phyloP scores from a whole-genome alignment of 2,888 invertebrate species.

The Timema cristinae region DNA sequence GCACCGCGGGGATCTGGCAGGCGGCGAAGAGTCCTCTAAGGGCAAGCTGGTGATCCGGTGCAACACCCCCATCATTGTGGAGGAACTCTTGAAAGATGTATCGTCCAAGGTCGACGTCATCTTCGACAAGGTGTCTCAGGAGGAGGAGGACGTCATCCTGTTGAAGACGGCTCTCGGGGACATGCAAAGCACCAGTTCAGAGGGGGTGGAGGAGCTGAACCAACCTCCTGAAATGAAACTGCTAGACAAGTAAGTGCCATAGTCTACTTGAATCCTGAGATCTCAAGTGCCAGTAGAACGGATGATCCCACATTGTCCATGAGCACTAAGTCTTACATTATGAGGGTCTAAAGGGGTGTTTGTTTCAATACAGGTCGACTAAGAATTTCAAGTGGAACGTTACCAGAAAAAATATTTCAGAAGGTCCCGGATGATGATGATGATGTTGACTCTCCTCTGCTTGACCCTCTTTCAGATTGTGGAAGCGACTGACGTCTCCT shows the following conservation, averaged over 20 bases:
- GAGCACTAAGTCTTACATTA: not conserved
- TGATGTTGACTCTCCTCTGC: too few species aligned
- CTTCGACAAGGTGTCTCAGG: constrained; percentile 40
- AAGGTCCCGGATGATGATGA: too few species aligned
- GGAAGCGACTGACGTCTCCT: constrained; percentile 37
- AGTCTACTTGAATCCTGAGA: not conserved
- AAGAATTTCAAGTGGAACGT: too few species aligned
- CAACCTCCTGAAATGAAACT: constrained; percentile 25
- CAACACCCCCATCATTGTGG: constrained; percentile 40
- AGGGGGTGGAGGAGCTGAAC: constrained; percentile 13
- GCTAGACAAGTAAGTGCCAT: constrained; percentile 27
- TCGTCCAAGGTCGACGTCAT: constrained; percentile 47
- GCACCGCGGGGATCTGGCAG: constrained; percentile 8
- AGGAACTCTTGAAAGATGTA: constrained; percentile 44
- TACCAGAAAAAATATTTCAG: too few species aligned
- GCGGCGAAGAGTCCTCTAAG: constrained; percentile 21
- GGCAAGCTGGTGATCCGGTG: constrained; percentile 40
- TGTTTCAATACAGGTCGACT: too few species aligned
- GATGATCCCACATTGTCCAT: not conserved
- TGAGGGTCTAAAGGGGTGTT: not conserved
- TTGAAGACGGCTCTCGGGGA: not conserved
- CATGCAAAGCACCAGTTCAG: not conserved
- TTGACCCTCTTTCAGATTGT: constrained; percentile 30
- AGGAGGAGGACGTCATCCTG: constrained; percentile 25
- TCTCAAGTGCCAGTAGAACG: not conserved